Base-by-base conservation (phyloP, 2,797 vertebrate genomes). In the Gila robusta region DNA sequence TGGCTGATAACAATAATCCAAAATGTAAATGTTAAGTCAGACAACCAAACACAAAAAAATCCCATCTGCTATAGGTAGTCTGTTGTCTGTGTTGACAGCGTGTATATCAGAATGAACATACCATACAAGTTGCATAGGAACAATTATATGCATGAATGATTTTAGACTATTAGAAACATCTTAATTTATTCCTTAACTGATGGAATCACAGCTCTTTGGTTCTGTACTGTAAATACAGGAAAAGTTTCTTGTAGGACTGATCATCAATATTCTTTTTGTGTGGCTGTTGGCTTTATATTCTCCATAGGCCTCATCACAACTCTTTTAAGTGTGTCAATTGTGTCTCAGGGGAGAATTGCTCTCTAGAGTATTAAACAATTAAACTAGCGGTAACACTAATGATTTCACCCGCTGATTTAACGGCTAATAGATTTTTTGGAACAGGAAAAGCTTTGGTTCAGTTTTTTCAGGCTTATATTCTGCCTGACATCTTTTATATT, bases 291-390 rank as follows among this genome's bases (percentile, higher is more conserved):
- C 5, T 39, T 54, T 69, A 26, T 52, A 66, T 77, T 84, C 28
- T 41, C 3, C 47, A 77, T 39, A 78, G 47, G 26, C 35, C 35
- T 59, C 11, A 32, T 84, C 17, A 49, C 0, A 1, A 49, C 59
- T 21, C 21, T 56, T 23, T 69, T 67, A 84, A 84, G 9, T 56
- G 41, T 69, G 44, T 54, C 32, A 84, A 39, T 69, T 54, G 47
- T n/a, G 5, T 83, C 56, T 77, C 72, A 39, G 56, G 81, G 82
- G 62, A 77, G 59, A 84, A 67, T 41, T 41, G 44, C 81, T 19
- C 71, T 74, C 70, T 37, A 66, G 82, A 83, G 41, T 26, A 76
- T 83, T 76, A 76, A 74, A 82, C 81, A 37, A 26, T 64, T 83
- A 52, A 78, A 77, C 47, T 73, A 73, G 84, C 1, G 16, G 17